These are phyloP conservation scores for Drosophila tropicalis DNA, from an alignment of 1,140 invertebrate genomes.

Conservation along the genomic window DNA sequence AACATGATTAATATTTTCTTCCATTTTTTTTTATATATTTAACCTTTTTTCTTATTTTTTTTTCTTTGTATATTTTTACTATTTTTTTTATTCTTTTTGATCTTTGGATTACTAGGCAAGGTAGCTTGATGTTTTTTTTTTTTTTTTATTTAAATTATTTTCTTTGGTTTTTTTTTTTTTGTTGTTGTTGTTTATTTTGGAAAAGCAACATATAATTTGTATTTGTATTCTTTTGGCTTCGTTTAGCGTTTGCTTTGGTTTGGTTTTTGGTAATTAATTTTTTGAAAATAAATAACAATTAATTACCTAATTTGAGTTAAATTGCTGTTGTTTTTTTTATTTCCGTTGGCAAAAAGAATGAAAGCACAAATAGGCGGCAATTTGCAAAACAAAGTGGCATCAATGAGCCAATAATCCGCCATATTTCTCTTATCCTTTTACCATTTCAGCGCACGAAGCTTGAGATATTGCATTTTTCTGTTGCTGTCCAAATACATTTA, in stretches of 20 bases:
- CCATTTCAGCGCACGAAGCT: conserved; percentile 52
- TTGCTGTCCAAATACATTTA: conserved; percentile 21
- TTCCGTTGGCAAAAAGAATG: conserved; percentile 43
- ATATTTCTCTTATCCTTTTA: conserved; percentile 54
- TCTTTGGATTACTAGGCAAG: conserved; percentile 75
- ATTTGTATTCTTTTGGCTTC: conserved; percentile 17
- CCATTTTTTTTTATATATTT: conserved; percentile 19
- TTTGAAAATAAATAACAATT: conserved; percentile 65
- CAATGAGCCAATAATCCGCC: conserved; percentile 75
- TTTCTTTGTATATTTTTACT: conserved; percentile 72
- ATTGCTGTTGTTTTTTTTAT: conserved; percentile 1
- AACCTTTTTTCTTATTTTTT: conserved; percentile 18
- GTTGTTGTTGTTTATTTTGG: conserved; percentile 25
- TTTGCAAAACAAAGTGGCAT: conserved; percentile 73
- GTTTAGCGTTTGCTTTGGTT: conserved; percentile 29
- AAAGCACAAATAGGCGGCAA: conserved; percentile 62
- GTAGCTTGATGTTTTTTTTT: conserved; percentile 63
- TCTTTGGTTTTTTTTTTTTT: conserved; percentile 39
- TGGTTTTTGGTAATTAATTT: conserved; percentile 65
- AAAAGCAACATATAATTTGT: conserved; percentile 7
- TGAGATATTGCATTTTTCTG: conserved; percentile 58
- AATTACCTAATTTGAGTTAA: conserved; percentile 63
- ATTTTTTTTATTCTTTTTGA: conserved; percentile 60
- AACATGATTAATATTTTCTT: conserved; percentile 69
- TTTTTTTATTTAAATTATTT: conserved; percentile 52